Evolutionary conservation across 2,113 vertebrate species (phyloP), one percentile per base, ranked within the genome.

Genomic region (Ictalurus furcatus): DNA sequence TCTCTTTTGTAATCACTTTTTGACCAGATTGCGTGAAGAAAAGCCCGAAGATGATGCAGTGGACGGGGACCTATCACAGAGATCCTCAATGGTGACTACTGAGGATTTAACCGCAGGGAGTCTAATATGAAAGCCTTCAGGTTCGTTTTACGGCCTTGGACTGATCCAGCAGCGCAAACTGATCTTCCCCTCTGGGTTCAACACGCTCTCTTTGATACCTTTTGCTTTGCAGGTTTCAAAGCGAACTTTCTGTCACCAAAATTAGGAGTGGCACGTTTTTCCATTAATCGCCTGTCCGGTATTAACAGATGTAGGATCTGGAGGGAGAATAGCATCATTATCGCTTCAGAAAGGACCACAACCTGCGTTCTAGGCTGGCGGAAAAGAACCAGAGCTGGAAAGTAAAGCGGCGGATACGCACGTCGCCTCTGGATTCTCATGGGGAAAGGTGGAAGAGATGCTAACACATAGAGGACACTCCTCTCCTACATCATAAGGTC

Each of bases 401-500:
- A 56, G 1, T 1, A 2, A 14, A 59, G 63, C 25, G 19, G 67
- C 14, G 8, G 25, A 85, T 34, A 73, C 19, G 16, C 28, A 71
- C 17, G 0, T 56, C 67, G 7, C 37, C 84, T 52, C 19, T 40
- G 85, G 30, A 21, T 48, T 59, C 48, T 28, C 30, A 44, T 2
- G 34, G 52, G 85, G 40, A 73, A 85, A 74, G 6, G 28, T 8
- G 23, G 44, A 59, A 74, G 30, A 86, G 69, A 86, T 86, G 54
- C 52, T 23, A 85, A 85, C 85, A 85, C 67, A 28, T 23, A 82
- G 79, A 58, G 79, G 54, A 21, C 79, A 58, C 17, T 82, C 54
- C 79, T 82, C 9, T 82, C 54, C 79, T 82, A 4, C 54, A 58
- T 8, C 54, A 82, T 63, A 84, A 40, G 58, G 58, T 25, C 23